Conservation (phyloP, 2,888 invertebrate genomes). For the Sturmia bella region DNA sequence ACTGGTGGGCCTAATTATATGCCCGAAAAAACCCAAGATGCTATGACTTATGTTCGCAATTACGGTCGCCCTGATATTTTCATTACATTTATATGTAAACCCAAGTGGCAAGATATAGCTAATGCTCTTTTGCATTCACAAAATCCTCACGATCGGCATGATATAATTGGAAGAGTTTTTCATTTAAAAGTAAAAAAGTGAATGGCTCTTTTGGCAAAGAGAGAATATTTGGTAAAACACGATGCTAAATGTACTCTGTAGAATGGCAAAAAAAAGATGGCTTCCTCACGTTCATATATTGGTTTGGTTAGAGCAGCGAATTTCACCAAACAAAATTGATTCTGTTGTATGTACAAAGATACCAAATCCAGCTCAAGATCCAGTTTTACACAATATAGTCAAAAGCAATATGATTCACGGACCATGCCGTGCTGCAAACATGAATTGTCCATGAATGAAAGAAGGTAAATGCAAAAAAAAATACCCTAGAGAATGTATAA, state of each 20-base stretch:
- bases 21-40: no score
- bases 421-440: constrained; percentile 67
- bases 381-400: constrained; percentile 59
- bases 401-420: constrained; percentile 68
- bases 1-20: no score
- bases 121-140: no score
- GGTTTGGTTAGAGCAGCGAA: constrained; percentile 68
- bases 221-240: no score
- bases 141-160: no score
- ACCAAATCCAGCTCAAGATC: constrained; percentile 67
- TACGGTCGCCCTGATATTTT: no score
- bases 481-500: constrained; percentile 58
- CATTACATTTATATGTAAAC: no score
- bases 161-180: no score
- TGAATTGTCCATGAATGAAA: constrained; percentile 65
- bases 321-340: constrained; percentile 75
- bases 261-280: background rate
- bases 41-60: no score
- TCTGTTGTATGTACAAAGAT: constrained; percentile 73
- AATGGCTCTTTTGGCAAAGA: no score
- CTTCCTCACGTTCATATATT: background rate
- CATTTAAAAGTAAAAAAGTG: no score
- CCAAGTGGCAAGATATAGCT: no score
- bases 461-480: constrained; percentile 69
- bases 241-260: background rate